These are phyloP conservation scores for human DNA, from an alignment of 2,113 vertebrate genomes.

Conservation along the genomic window GRCh38 chr5:36688501-36689000, in stretches of 20 bases:
- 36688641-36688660: neutral
- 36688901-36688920: neutral
- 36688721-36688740: neutral
- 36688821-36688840: neutral
- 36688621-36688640: neutral
- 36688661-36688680: constrained; percentile 22
- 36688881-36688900: neutral
- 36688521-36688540: too few relatives aligned
- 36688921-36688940: neutral
- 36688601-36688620: neutral
- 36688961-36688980: neutral
- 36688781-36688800: neutral
- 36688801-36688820: neutral
- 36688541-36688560: neutral
- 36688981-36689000: neutral
- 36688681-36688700: constrained; percentile 23
- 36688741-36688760: neutral
- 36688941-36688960: rapidly evolving
- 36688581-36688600: constrained; percentile 32
- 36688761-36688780: neutral
- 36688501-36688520: neutral
- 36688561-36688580: neutral
- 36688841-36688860: neutral
- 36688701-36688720: neutral
- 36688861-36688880: neutral